These are phyloP conservation scores for Ericerus pela DNA, from an alignment of 1,140 invertebrate genomes.

Conservation along the genomic window DNA sequence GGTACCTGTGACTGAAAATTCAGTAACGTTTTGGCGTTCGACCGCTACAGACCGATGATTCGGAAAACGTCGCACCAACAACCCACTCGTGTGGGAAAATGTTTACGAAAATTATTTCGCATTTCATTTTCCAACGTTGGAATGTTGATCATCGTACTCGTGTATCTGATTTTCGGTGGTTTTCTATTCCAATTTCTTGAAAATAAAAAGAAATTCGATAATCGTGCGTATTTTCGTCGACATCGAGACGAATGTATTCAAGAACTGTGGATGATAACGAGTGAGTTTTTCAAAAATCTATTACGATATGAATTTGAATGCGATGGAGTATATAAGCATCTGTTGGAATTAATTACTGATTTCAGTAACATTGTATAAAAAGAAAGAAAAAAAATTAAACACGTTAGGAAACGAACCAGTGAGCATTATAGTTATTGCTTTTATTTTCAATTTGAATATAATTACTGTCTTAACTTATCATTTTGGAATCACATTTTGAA, in stretches of 20 bases:
- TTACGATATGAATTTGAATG: too few relatives aligned
- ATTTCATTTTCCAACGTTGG: conserved; percentile 24
- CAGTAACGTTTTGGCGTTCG: background rate
- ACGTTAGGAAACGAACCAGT: too few relatives aligned
- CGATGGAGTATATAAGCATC: too few relatives aligned
- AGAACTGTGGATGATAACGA: conserved; percentile 34
- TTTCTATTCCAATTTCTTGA: conserved; percentile 32
- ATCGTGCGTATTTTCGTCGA: conserved; percentile 29
- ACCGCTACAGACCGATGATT: background rate
- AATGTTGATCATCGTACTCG: conserved; percentile 29
- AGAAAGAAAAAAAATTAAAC: too few relatives aligned
- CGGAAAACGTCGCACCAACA: background rate
- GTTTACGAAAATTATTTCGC: conserved; percentile 5
- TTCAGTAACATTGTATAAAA: too few relatives aligned
- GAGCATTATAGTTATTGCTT: too few relatives aligned
- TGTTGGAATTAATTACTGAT: too few relatives aligned
- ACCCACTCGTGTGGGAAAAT: conserved; percentile 3
- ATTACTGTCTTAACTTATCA: too few relatives aligned
- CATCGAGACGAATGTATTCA: conserved; percentile 31
- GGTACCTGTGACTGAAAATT: conserved; percentile 2
- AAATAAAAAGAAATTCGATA: conserved; percentile 29
- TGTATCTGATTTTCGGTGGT: conserved; percentile 30
- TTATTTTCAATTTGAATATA: too few relatives aligned
- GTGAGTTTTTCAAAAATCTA: conserved; percentile 24
- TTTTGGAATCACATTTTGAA: too few relatives aligned